phyloP scores from a whole-genome alignment of 2,888 invertebrate genomes.

The Harmothoe impar region DNA sequence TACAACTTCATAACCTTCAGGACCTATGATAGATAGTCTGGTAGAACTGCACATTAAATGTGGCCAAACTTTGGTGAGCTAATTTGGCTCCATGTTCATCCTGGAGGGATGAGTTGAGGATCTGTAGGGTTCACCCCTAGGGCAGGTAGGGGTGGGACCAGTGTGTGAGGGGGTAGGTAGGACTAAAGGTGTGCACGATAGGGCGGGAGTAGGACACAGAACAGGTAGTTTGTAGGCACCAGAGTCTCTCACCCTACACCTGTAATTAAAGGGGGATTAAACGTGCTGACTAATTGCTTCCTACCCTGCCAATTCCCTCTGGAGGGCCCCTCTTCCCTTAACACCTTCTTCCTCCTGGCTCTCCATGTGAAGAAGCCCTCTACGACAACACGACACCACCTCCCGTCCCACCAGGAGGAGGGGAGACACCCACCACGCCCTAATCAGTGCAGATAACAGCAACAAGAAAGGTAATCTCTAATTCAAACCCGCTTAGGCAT shows the following conservation, averaged over 20 bases:
- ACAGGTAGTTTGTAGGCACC: conserved; percentile 22
- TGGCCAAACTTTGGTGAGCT: too few relatives aligned
- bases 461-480: conserved; percentile 54
- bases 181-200: not conserved
- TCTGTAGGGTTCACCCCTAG: too few relatives aligned
- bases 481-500: conserved; percentile 52
- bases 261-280: conserved; percentile 43
- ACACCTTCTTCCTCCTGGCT: not conserved
- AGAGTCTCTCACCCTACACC: not conserved
- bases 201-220: not conserved
- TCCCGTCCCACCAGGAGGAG: not conserved
- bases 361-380: not conserved
- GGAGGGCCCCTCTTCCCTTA: not conserved
- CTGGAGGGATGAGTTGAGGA: too few relatives aligned
- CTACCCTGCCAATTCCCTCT: not conserved
- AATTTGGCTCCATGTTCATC: too few relatives aligned
- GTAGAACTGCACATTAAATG: too few relatives aligned
- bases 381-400: not conserved
- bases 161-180: too few relatives aligned
- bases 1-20: too few relatives aligned
- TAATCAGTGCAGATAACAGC: conserved; percentile 36
- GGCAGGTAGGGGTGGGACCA: too few relatives aligned
- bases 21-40: too few relatives aligned
- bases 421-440: conserved; percentile 15
- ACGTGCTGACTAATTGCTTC: conserved; percentile 28